Evolutionary conservation across 2,888 invertebrate genomes (phyloP).

Genomic region (Sabellastarte sp.): DNA sequence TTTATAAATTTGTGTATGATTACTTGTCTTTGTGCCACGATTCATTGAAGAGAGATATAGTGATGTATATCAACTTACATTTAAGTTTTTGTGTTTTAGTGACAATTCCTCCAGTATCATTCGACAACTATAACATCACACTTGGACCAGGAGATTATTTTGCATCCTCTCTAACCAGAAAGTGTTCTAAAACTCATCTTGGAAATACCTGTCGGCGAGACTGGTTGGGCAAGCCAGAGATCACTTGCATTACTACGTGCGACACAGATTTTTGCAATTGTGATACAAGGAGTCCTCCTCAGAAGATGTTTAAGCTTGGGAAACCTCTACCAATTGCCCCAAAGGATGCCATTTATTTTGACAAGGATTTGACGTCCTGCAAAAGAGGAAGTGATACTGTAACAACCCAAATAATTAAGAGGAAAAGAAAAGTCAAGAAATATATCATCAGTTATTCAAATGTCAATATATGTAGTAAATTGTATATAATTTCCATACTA

Average conservation of each 20-base stretch:
- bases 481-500: too few species aligned
- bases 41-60: not conserved
- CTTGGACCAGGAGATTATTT: constrained; percentile 12
- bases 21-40: not conserved
- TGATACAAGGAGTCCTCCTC: constrained; percentile 19
- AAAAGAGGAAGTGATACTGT: not conserved
- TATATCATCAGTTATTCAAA: not conserved
- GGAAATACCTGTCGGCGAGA: constrained; percentile 22
- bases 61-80: too few species aligned
- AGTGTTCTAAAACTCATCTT: constrained; percentile 16
- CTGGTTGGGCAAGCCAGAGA: constrained; percentile 16
- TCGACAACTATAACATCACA: not conserved
- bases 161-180: constrained; percentile 12
- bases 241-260: constrained; percentile 22
- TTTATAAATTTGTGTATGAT: not conserved
- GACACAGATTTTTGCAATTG: constrained; percentile 20
- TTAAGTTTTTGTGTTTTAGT: not conserved
- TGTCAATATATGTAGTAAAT: too few species aligned
- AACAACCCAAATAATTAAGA: not conserved
- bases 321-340: constrained; percentile 12
- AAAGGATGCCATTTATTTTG: constrained; percentile 4
- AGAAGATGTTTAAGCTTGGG: constrained; percentile 16
- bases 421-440: not conserved
- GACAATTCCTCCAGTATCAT: not conserved
- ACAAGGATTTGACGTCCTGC: not conserved